Percentiles rank a stretch among this genome's conserved stretches.
These are phyloP conservation scores for Oasisia sp. DNA, from an alignment of 2,888 invertebrate genomes.

Conservation along the genomic window DNA sequence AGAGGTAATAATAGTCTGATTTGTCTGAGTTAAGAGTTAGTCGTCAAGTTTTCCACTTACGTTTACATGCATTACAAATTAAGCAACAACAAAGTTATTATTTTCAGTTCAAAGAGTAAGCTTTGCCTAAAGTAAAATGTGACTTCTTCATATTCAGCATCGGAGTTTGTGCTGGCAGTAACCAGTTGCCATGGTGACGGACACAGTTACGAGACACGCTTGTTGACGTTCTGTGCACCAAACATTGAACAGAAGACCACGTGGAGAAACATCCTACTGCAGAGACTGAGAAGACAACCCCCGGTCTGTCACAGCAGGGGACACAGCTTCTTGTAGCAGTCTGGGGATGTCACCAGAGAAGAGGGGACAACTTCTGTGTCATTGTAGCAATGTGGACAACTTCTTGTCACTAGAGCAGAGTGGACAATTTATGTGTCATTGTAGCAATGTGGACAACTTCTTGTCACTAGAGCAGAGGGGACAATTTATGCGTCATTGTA, in stretches of 20 bases:
- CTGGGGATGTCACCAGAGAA: no score
- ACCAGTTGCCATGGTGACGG: background rate
- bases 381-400: no score
- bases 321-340: background rate
- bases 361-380: no score
- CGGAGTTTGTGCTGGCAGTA: background rate
- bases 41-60: background rate
- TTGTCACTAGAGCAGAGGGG: no score
- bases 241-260: slow-evolving; percentile 17
- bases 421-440: no score
- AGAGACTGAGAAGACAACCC: background rate
- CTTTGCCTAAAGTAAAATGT: background rate
- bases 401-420: no score
- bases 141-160: background rate
- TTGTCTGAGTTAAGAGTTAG: background rate
- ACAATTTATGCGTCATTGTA: no score
- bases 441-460: no score
- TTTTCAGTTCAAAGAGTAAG: background rate
- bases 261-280: background rate
- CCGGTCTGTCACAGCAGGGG: background rate
- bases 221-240: slow-evolving; percentile 18
- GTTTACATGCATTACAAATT: background rate
- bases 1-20: no score
- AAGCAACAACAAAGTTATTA: background rate
- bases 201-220: background rate